Evolutionary conservation across 2,888 invertebrate species (phyloP).

Genomic region (Ametastegia equiseti): DNA sequence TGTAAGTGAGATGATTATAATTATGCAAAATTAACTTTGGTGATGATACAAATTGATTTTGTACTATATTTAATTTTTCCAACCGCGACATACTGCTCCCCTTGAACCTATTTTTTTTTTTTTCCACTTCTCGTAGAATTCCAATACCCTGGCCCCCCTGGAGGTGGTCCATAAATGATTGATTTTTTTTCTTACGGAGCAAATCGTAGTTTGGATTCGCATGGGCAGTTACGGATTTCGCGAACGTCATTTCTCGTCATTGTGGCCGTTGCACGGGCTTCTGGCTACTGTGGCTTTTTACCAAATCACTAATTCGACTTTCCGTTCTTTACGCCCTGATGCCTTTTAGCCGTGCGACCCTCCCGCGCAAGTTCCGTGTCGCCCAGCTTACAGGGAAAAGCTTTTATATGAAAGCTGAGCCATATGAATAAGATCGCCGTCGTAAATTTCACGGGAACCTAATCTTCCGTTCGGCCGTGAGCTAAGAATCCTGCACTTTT

Average conservation of each 20-base stretch:
- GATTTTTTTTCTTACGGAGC: slow-evolving; percentile 34
- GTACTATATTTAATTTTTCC: too few species aligned
- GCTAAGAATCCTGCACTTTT: slow-evolving; percentile 37
- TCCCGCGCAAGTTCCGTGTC: slow-evolving; percentile 65
- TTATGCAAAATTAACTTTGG: too few species aligned
- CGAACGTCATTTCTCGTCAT: slow-evolving; percentile 33
- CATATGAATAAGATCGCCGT: slow-evolving; percentile 71
- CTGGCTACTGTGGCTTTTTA: slow-evolving; percentile 40
- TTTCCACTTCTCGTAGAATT: background rate
- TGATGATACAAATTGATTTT: too few species aligned
- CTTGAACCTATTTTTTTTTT: too few species aligned
- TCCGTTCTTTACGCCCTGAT: slow-evolving; percentile 29
- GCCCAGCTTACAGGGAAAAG: slow-evolving; percentile 75
- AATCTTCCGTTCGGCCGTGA: slow-evolving; percentile 71
- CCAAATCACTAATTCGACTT: slow-evolving; percentile 45
- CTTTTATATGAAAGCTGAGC: slow-evolving; percentile 74
- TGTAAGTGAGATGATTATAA: too few species aligned
- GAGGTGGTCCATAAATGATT: background rate
- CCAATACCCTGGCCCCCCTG: background rate
- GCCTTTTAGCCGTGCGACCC: slow-evolving; percentile 40
- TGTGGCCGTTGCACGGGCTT: slow-evolving; percentile 21
- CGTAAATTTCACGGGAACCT: slow-evolving; percentile 74
- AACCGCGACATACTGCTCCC: too few species aligned
- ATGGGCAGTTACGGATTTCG: slow-evolving; percentile 32
- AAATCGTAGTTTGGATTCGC: slow-evolving; percentile 28